Evolutionary conservation across 2,888 invertebrate genomes (phyloP).

Genomic region (Blastobasis lacticolella): DNA sequence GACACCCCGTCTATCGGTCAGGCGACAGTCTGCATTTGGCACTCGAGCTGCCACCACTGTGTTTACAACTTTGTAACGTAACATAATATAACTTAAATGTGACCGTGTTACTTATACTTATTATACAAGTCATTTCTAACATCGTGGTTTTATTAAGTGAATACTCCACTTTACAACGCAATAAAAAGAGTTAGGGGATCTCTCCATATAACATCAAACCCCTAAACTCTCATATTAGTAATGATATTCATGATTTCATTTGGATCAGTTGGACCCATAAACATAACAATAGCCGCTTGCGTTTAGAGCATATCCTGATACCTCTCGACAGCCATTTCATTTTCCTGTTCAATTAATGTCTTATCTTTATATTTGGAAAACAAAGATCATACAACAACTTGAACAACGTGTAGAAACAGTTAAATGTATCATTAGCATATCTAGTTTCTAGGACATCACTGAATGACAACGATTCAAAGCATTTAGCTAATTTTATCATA

Average conservation of each 20-base stretch:
- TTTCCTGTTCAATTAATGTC: background rate
- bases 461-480: background rate
- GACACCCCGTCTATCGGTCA: too few relatives aligned
- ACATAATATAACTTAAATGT: too few relatives aligned
- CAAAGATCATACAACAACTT: conserved; percentile 4
- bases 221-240: background rate
- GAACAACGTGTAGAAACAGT: background rate
- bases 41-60: too few relatives aligned
- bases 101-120: too few relatives aligned
- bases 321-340: background rate
- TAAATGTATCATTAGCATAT: background rate
- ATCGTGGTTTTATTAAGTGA: too few relatives aligned
- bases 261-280: background rate
- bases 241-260: background rate
- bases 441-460: background rate
- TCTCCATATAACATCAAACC: too few relatives aligned
- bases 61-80: too few relatives aligned
- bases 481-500: background rate
- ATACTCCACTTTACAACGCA: too few relatives aligned
- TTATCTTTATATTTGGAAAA: conserved; percentile 4
- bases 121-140: too few relatives aligned
- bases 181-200: too few relatives aligned
- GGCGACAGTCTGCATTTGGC: too few relatives aligned
- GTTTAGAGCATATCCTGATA: background rate
- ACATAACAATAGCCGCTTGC: background rate